Conservation (phyloP, 2,113 vertebrate species). For the Carettochelys insculpta region DNA sequence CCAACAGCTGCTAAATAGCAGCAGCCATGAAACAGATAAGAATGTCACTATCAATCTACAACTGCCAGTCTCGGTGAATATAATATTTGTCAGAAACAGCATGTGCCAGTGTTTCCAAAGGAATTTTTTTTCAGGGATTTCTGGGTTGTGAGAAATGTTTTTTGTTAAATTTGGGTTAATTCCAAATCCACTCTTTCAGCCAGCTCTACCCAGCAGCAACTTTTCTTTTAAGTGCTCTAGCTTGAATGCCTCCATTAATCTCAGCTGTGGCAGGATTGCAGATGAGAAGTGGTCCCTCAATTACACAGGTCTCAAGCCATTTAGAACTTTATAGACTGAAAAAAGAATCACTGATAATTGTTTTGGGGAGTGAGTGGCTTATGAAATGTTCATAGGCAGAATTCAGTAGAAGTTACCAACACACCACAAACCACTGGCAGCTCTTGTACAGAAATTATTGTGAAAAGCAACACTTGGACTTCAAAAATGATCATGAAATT, state of each 20-base stretch:
- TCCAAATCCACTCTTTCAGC: neutral
- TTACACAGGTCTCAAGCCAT: neutral
- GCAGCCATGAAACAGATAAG: neutral
- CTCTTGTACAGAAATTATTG: neutral
- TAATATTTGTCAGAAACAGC: neutral
- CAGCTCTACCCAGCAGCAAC: neutral
- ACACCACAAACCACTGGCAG: neutral
- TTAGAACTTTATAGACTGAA: neutral
- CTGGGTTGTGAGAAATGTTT: neutral
- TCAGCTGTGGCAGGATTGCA: neutral
- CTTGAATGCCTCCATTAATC: neutral
- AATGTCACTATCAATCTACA: neutral
- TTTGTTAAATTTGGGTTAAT: neutral
- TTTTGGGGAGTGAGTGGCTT: neutral
- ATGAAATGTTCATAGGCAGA: neutral
- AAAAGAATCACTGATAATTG: neutral
- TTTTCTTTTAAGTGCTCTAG: neutral
- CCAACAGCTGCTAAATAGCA: neutral
- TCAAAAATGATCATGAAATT: neutral
- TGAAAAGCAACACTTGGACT: neutral
- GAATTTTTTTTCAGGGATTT: neutral
- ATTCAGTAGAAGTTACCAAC: neutral
- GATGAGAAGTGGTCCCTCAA: neutral
- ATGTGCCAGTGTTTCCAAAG: neutral
- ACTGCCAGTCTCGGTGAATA: neutral